Base-by-base conservation (phyloP, 64 coral and sea anemone genomes). In the Cladopsammia gracilis region DNA sequence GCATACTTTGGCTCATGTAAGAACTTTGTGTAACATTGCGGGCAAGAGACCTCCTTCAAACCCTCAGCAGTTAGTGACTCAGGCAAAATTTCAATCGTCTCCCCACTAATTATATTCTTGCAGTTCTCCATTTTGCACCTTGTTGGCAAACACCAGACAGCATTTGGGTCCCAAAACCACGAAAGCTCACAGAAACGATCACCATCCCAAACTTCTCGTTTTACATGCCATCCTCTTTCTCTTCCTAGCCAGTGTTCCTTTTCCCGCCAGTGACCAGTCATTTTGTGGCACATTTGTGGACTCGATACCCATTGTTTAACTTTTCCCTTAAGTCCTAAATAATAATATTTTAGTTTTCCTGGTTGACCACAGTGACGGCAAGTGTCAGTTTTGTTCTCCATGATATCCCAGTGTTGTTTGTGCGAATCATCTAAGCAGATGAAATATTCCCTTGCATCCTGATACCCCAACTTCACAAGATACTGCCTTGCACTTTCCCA, bases 381-480 rank as follows among this genome's bases (percentile, higher is more conserved):
- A 73, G 70, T 81, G 48, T 89, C 89, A 84, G 76, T 96, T 88
- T 80, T 47, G 43, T 45, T 92, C 13, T 91, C 85, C 89, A 92
- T 53, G 46, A 96, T 96, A 92, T 92, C 89, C 75, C 76, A 96
- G 73, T 96, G 74, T 76, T 89, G 77, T 48, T 79, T 86, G 82
- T 95, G 83, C 46, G 74, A 86, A 22, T 88, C 89, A 77, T 91
- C 86, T 14, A 94, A 80, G 71, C 76, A 94, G 62, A 89, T 94
- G 69, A 83, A 94, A 84, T 89, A 94, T 43, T 94, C 92, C n/a
- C 73, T 94, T 74, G 86, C 92, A 89, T 94, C 92, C 69, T 89
- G 64, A 83, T 94, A 94, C 14, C 86, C 78, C 72, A 94, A 89
- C 57, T 94, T 82, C 13, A 89, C 19, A 83, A 94, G 92, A 88